Percentiles rank a stretch among this genome's conserved stretches.
Evolutionary conservation across 2,797 vertebrate genomes (phyloP).

Genomic region (Halcyon badia): DNA sequence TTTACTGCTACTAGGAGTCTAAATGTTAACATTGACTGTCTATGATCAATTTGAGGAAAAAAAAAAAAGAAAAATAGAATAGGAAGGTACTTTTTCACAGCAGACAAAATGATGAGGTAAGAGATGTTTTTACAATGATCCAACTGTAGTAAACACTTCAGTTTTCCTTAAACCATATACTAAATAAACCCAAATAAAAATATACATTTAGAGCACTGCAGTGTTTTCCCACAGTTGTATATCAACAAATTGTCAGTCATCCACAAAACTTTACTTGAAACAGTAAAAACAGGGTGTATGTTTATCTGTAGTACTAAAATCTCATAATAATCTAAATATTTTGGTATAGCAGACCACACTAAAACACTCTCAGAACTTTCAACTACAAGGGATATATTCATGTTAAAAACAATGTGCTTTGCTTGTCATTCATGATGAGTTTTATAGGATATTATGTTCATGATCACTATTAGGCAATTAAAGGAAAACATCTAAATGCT

Average conservation of each 20-base stretch:
- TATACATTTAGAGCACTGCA: constrained; percentile 74
- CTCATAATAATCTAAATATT: constrained; percentile 54
- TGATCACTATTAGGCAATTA: constrained; percentile 51
- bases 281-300: constrained; percentile 55
- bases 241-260: constrained; percentile 32
- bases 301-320: constrained; percentile 27
- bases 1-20: constrained; percentile 69
- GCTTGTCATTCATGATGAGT: background rate
- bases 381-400: constrained; percentile 51
- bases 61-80: background rate
- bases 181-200: constrained; percentile 77
- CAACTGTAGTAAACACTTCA: constrained; percentile 74
- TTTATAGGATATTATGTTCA: constrained; percentile 23
- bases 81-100: constrained; percentile 53
- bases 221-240: constrained; percentile 67
- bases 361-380: constrained; percentile 68
- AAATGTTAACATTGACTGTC: constrained; percentile 52
- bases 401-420: constrained; percentile 37
- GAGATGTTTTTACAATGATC: constrained; percentile 52
- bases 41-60: background rate
- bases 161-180: constrained; percentile 62
- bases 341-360: constrained; percentile 71
- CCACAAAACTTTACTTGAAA: constrained; percentile 54
- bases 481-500: constrained; percentile 61
- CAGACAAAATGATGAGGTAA: constrained; percentile 64